Conservation (phyloP, 2,113 vertebrate genomes). For the Odontesthes bonariensis region DNA sequence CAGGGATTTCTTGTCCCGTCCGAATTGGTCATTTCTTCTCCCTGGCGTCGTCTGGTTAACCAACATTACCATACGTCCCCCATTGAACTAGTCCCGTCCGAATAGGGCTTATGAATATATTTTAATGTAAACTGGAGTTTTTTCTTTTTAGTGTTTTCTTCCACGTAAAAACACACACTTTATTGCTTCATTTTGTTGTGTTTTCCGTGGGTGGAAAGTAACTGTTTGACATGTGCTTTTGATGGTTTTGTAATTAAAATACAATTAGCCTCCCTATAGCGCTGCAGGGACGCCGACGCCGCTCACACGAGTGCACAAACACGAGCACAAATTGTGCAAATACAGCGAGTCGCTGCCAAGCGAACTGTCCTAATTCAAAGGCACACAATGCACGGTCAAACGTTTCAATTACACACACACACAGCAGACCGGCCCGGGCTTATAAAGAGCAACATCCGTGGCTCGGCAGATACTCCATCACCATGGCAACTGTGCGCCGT, state of each 20-base stretch:
- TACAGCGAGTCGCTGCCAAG: constrained; percentile 21
- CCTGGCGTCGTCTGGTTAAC: no score
- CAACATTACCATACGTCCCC: no score
- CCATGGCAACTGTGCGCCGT: constrained; percentile 58
- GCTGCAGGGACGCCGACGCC: constrained; percentile 35
- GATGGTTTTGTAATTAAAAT: constrained; percentile 72
- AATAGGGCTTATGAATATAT: no score
- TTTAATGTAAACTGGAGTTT: not conserved
- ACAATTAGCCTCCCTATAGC: constrained; percentile 65
- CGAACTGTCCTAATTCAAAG: constrained; percentile 48
- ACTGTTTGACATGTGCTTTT: constrained; percentile 42
- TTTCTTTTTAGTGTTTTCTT: no score
- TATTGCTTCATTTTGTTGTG: constrained; percentile 33
- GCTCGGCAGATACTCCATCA: constrained; percentile 42
- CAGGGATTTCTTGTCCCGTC: no score
- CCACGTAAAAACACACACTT: constrained; percentile 25
- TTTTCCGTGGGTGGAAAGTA: constrained; percentile 43
- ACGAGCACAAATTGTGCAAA: constrained; percentile 39
- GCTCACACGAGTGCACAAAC: constrained; percentile 10
- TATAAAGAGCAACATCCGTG: constrained; percentile 53
- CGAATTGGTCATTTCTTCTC: no score
- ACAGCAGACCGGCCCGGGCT: constrained; percentile 25
- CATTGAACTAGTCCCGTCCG: no score
- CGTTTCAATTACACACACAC: constrained; percentile 40
- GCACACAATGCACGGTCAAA: constrained; percentile 47